Evolutionary conservation across 2,113 vertebrate genomes (phyloP).

Genomic region (Girardinichthys multiradiatus): DNA sequence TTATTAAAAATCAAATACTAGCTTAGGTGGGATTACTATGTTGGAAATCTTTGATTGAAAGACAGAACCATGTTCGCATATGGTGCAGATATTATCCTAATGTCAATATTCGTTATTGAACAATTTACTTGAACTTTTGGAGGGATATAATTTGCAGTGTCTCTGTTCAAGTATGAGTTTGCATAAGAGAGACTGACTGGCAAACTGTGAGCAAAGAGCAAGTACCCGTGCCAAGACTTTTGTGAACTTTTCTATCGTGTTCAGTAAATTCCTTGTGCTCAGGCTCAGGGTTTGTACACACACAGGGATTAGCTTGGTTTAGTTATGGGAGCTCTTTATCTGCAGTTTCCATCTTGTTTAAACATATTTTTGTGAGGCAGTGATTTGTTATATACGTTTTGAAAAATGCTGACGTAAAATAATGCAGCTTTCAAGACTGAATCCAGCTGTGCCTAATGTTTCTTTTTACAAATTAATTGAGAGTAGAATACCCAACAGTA

Average conservation of each 20-base stretch:
- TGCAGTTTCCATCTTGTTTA: conserved; percentile 9
- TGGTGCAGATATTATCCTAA: conserved; percentile 18
- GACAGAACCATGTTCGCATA: conserved; percentile 5
- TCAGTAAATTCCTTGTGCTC: conserved; percentile 29
- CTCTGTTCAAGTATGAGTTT: background rate
- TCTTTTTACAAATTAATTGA: too few species aligned
- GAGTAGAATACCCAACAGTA: too few species aligned
- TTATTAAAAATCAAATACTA: background rate
- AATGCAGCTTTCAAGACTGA: too few species aligned
- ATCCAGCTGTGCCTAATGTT: too few species aligned
- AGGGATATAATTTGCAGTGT: conserved; percentile 1
- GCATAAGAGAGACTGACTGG: conserved; percentile 12
- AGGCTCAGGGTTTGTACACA: conserved; percentile 25
- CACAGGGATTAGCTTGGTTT: conserved; percentile 61
- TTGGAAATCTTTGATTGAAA: conserved; percentile 9
- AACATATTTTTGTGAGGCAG: too few species aligned
- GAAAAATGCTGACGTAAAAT: too few species aligned
- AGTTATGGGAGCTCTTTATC: conserved; percentile 42
- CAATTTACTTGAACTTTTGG: conserved; percentile 8
- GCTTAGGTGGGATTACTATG: background rate
- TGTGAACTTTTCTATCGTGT: conserved; percentile 35
- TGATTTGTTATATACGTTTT: too few species aligned
- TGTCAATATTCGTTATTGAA: conserved; percentile 24
- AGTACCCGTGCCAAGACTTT: conserved; percentile 27
- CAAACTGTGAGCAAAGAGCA: conserved; percentile 2